Evolutionary conservation across 2,797 vertebrate genomes (phyloP).

Genomic region (Oreonectes daqikongensis): DNA sequence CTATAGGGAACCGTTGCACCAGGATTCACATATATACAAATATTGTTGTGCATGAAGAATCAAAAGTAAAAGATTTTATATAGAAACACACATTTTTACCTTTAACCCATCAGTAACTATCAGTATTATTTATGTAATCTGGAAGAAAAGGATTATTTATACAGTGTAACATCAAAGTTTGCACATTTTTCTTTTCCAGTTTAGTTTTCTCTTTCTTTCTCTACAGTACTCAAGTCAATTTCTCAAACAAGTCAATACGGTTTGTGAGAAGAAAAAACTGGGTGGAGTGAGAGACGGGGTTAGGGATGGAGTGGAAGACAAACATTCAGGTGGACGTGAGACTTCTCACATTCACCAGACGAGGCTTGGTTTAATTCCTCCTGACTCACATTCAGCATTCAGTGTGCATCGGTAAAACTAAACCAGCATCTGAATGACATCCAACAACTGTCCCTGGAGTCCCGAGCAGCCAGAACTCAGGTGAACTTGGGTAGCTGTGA

Average conservation of each 20-base stretch:
- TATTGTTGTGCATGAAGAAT: no score
- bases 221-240: no score
- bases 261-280: not conserved
- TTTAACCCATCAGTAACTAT: no score
- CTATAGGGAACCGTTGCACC: no score
- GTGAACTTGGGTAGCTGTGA: not conserved
- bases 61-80: no score
- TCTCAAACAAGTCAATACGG: not conserved
- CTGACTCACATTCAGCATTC: not conserved
- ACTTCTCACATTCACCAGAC: slow-evolving; percentile 42
- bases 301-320: slow-evolving; percentile 11
- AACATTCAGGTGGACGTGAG: slow-evolving; percentile 42
- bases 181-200: not conserved
- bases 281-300: not conserved
- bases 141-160: no score
- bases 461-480: slow-evolving; percentile 1
- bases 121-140: no score
- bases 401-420: slow-evolving; percentile 16
- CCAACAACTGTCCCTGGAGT: slow-evolving; percentile 29
- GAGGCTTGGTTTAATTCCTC: not conserved
- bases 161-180: not conserved
- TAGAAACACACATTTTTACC: no score
- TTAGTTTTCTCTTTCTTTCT: not conserved
- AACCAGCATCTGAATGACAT: slow-evolving; percentile 19
- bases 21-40: no score